Evolutionary conservation across 2,113 vertebrate species (phyloP).

Genomic region (Patagioenas fasciata): DNA sequence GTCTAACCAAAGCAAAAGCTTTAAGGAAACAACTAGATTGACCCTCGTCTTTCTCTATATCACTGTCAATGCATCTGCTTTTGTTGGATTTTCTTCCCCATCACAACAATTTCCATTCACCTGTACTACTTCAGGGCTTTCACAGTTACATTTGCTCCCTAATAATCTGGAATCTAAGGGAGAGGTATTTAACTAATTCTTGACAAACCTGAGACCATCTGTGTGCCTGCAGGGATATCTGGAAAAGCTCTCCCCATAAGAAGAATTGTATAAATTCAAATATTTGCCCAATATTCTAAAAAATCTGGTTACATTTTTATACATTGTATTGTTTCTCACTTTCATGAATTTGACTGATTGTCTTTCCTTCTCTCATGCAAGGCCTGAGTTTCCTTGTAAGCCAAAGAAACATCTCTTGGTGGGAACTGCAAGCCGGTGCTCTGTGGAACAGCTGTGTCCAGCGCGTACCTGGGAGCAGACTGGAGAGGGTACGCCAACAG

Average conservation of each 20-base stretch:
- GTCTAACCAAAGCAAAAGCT: not conserved
- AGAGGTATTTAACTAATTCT: not conserved
- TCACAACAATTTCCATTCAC: not conserved
- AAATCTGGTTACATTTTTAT: not conserved
- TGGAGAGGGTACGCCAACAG: not conserved
- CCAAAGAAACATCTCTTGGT: not conserved
- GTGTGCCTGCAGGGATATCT: not conserved
- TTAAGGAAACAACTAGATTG: not conserved
- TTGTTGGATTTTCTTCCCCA: not conserved
- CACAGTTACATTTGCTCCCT: not conserved
- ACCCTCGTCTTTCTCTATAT: not conserved
- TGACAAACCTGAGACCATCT: not conserved
- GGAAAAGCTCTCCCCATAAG: not conserved
- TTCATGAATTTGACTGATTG: not conserved
- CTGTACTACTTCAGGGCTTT: not conserved
- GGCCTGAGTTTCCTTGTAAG: not conserved
- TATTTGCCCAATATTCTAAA: not conserved
- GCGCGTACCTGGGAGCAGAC: not conserved
- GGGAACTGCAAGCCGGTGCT: not conserved
- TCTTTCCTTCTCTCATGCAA: not conserved
- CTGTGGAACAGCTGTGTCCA: not conserved
- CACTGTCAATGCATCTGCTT: not conserved
- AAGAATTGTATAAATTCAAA: not conserved
- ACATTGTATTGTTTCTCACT: not conserved
- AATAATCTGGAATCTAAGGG: not conserved